Percentiles rank a stretch among this genome's conserved stretches.
These are phyloP conservation scores for Oplegnathus fasciatus DNA, from an alignment of 2,113 vertebrate genomes.

Conservation along the genomic window DNA sequence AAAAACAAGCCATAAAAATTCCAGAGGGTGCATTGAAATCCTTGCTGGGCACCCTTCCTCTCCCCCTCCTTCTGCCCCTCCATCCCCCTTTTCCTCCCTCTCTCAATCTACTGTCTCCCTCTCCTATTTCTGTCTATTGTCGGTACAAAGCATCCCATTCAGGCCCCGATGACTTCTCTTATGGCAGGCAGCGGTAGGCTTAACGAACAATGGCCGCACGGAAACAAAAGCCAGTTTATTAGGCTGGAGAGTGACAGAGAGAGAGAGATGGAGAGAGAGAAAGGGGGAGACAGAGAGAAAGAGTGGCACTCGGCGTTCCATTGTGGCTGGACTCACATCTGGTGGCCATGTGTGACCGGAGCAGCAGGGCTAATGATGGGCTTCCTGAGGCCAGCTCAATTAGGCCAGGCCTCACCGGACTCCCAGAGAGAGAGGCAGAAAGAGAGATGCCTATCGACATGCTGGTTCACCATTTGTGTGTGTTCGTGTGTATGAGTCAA, in stretches of 20 bases:
- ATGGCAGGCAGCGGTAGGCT: constrained; percentile 84
- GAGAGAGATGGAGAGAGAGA: constrained; percentile 46
- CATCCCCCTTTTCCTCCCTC: constrained; percentile 43
- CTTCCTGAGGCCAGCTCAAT: constrained; percentile 95
- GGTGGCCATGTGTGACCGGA: constrained; percentile 94
- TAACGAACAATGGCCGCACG: constrained; percentile 86
- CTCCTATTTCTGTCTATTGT: constrained; percentile 76
- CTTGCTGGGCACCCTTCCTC: constrained; percentile 54
- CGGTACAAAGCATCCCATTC: constrained; percentile 91
- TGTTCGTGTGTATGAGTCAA: constrained; percentile 56
- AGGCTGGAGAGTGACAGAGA: constrained; percentile 77
- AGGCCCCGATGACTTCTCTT: constrained; percentile 85
- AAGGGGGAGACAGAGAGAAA: constrained; percentile 80
- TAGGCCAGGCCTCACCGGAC: constrained; percentile 89
- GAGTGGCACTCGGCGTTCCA: constrained; percentile 81
- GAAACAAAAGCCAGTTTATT: constrained; percentile 97
- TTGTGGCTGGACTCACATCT: constrained; percentile 92
- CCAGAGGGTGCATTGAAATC: constrained; percentile 82
- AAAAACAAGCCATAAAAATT: constrained; percentile 87
- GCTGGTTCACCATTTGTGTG: constrained; percentile 55
- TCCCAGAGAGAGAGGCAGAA: constrained; percentile 79
- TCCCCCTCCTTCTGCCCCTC: constrained; percentile 12
- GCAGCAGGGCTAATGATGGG: constrained; percentile 94
- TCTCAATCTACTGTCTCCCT: constrained; percentile 40
- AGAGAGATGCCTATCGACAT: constrained; percentile 77